Evolutionary conservation across 2,888 invertebrate genomes (phyloP).

Genomic region (Osedax frankpressi): DNA sequence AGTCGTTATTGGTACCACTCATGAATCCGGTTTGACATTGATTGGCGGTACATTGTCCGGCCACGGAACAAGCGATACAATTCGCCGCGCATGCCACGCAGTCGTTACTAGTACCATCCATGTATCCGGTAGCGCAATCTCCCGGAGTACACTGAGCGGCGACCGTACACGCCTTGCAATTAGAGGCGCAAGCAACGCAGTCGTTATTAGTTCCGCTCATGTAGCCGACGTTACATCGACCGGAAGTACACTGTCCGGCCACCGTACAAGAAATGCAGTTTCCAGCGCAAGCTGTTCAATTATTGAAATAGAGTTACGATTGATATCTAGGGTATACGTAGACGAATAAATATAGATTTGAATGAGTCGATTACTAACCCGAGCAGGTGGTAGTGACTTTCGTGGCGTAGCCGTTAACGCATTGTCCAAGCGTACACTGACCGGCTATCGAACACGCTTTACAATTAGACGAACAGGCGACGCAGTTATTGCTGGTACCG

Average conservation of each 20-base stretch:
- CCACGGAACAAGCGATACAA: not conserved
- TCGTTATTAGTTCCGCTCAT: no score
- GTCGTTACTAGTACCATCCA: not conserved
- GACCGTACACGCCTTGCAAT: no score
- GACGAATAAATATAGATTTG: no score
- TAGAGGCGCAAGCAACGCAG: not conserved
- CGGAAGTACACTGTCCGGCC: not conserved
- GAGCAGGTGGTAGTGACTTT: not conserved
- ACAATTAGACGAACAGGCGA: not conserved
- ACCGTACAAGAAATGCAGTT: not conserved
- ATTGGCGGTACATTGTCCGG: not conserved
- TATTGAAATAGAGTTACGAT: no score
- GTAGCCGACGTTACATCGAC: not conserved
- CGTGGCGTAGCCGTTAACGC: not conserved
- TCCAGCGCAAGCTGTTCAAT: not conserved
- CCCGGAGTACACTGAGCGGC: not conserved
- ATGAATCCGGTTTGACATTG: not conserved
- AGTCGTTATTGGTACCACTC: not conserved
- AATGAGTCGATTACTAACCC: no score
- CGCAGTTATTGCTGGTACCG: not conserved
- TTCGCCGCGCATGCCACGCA: constrained; percentile 5
- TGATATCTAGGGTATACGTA: no score
- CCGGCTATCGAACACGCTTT: not conserved
- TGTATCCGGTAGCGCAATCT: not conserved
- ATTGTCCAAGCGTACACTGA: constrained; percentile 5